phyloP scores from a whole-genome alignment of 2,113 vertebrate genomes.

The Pipra filicauda region DNA sequence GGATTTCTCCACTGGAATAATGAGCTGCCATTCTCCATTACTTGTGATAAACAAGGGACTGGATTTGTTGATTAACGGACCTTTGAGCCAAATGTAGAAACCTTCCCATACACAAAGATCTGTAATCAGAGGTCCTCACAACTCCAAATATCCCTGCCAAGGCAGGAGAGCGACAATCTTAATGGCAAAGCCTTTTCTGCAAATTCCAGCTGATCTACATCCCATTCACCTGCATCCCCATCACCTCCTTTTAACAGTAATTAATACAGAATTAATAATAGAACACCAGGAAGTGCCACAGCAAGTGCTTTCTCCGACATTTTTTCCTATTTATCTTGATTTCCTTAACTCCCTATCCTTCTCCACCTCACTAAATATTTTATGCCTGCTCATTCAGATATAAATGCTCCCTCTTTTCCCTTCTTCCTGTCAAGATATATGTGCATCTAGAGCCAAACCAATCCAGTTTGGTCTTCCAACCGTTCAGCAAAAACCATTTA shows the following conservation, averaged over 20 bases:
- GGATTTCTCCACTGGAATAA: background rate
- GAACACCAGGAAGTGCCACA: background rate
- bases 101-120: background rate
- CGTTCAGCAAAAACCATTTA: background rate
- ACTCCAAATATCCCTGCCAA: background rate
- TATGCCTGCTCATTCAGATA: background rate
- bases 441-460: background rate
- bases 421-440: background rate
- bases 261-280: too few species aligned
- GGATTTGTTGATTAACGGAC: background rate
- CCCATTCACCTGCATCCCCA: background rate
- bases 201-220: background rate
- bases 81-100: background rate
- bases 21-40: background rate
- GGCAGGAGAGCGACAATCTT: background rate
- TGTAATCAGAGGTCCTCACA: background rate
- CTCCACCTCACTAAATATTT: background rate
- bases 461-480: background rate
- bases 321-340: background rate
- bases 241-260: background rate
- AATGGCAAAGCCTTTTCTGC: background rate
- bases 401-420: background rate
- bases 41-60: background rate
- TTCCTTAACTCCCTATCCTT: background rate
- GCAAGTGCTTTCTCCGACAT: background rate